Evolutionary conservation across 2,113 vertebrate genomes (phyloP), one percentile per base, ranked within the genome.

Genomic region (mouse (Mus musculus)): DNA sequence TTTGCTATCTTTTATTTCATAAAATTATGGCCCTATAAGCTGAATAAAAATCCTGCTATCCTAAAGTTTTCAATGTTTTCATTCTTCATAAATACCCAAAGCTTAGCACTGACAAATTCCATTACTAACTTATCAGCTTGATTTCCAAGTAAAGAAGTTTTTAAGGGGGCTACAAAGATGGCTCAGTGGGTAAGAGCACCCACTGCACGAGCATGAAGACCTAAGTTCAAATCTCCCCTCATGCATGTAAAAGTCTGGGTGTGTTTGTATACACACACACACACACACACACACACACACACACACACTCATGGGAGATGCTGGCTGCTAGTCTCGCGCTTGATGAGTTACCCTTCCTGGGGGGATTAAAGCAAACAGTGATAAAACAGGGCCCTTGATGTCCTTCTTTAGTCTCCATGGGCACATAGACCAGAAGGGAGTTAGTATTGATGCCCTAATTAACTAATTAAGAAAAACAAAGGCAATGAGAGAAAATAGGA

Each of bases 1-100:
- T 95, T 56, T 78, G 36, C 6, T 95, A 22, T 75, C 59, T 81
- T 93, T 88, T 80, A 88, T 78, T 80, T 97, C 81, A 95, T 54
- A 87, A 78, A 93, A 84, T 78, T 72, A 56, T 33, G 5, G 9
- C 61, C 13, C n/a, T 71, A 90, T 49, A 89, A 61, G 14, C 42
- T 71, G 67, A 86, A 82, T 52, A 81, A 95, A 85, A 89, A 22
- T 33, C 28, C 61, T 72, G 30, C 36, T 42, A 81, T 81, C 89
- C n/a, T 14, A 82, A 92, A 81, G 7, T 65, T 72, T 97, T 80
- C 72, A 65, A 16, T 19, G 36, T 94, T 90, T 75, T 80, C 2
- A 4, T 91, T 52, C 77, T 82, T 89, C 39, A 69, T n/a, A 89
- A 96, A 94, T 80, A 81, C 75, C 49, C 65, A 82, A 97, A 86